A percentile compares a stretch with the other conserved stretches of the same genome.
Conservation (phyloP, 1,140 invertebrate species). For the Helicoverpa armigera region DNA sequence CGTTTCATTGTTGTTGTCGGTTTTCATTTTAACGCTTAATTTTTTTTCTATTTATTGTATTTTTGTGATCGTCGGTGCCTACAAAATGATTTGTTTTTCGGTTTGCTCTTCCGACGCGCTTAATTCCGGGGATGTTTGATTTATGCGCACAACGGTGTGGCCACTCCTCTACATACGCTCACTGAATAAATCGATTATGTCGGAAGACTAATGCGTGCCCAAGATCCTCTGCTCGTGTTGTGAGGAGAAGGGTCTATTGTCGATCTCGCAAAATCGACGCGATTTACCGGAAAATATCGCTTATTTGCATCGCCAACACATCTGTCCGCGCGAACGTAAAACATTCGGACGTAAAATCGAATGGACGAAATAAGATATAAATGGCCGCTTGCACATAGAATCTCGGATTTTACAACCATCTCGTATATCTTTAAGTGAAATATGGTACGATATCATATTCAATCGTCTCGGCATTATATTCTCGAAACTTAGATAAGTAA, state of each 20-base stretch:
- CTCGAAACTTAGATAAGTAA: conserved; percentile 55
- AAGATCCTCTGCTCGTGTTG: conserved; percentile 72
- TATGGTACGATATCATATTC: conserved; percentile 70
- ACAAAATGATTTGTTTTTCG: conserved; percentile 78
- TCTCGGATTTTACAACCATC: conserved; percentile 73
- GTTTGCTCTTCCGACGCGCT: conserved; percentile 66
- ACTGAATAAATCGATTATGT: conserved; percentile 63
- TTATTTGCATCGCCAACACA: conserved; percentile 80
- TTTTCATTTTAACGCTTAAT: conserved; percentile 84
- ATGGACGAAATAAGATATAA: conserved; percentile 78
- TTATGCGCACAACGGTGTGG: conserved; percentile 64
- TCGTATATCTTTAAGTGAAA: conserved; percentile 72
- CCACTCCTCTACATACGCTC: conserved; percentile 58
- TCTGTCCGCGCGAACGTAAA: conserved; percentile 69
- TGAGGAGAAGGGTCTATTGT: conserved; percentile 69
- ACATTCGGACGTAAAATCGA: conserved; percentile 73
- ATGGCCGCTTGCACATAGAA: conserved; percentile 69
- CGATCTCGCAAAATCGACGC: conserved; percentile 66
- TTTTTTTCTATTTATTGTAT: conserved; percentile 82
- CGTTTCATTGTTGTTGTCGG: conserved; percentile 84
- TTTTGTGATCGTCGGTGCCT: conserved; percentile 72
- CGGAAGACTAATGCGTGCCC: conserved; percentile 67
- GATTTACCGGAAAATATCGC: conserved; percentile 79
- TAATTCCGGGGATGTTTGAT: conserved; percentile 71
- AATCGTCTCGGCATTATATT: conserved; percentile 64